A percentile compares a stretch with the other conserved stretches of the same genome.
These are phyloP conservation scores for Branchinecta lindahli DNA, from an alignment of 1,140 invertebrate genomes.

Conservation along the genomic window DNA sequence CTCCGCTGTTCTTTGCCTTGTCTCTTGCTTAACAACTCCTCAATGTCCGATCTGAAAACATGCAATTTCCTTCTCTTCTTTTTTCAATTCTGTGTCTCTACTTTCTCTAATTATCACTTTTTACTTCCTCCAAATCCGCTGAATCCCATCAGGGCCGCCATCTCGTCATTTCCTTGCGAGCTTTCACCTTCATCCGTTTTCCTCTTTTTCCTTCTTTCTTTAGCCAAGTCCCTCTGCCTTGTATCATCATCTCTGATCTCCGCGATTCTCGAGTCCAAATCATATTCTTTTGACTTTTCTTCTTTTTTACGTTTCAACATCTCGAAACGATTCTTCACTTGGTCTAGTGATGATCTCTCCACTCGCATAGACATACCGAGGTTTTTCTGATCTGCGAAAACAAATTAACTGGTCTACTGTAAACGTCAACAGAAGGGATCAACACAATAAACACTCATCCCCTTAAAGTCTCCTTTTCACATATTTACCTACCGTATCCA, in stretches of 20 bases:
- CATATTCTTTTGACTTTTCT: constrained; percentile 92
- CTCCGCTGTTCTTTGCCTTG: too few relatives aligned
- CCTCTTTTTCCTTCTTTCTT: constrained; percentile 77
- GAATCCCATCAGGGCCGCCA: constrained; percentile 94
- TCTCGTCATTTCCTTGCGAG: constrained; percentile 46
- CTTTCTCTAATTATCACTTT: too few relatives aligned
- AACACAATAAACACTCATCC: not conserved
- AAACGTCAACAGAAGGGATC: constrained; percentile 2
- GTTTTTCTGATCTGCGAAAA: constrained; percentile 72
- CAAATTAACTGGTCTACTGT: constrained; percentile 13
- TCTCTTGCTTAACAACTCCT: too few relatives aligned
- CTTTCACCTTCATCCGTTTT: constrained; percentile 42
- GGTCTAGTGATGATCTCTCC: constrained; percentile 83
- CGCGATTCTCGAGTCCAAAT: constrained; percentile 72
- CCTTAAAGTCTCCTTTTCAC: not conserved
- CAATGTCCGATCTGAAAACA: too few relatives aligned
- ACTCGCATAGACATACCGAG: constrained; percentile 99
- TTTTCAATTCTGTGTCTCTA: too few relatives aligned
- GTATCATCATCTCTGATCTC: constrained; percentile 96
- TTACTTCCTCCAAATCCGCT: constrained; percentile 60
- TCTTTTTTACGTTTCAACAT: constrained; percentile 84
- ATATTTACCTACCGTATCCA: constrained; percentile 14
- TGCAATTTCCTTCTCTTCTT: too few relatives aligned
- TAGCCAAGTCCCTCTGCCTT: constrained; percentile 76
- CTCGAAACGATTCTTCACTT: constrained; percentile 87